Evolutionary conservation across 2,113 vertebrate species (phyloP), one percentile per base, ranked within the genome.

Genomic region (Paratilapia polleni): DNA sequence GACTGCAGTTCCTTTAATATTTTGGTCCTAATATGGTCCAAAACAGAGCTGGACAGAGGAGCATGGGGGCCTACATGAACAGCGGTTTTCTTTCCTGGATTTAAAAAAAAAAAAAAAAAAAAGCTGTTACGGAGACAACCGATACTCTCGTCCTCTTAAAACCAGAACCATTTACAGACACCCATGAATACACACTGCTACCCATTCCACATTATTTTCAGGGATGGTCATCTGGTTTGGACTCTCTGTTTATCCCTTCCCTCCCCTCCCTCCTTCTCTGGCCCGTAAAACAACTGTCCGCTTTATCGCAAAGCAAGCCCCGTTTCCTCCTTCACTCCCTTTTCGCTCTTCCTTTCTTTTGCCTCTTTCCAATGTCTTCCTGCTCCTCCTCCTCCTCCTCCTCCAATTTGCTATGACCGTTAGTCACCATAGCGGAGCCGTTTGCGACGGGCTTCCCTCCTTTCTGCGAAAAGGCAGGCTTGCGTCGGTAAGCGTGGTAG

Each of bases 401-500:
- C 89, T 96, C 96, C 87, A 85, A 83, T 83, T 96, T 97, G 94
- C 86, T 96, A 59, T 97, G 94, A 36, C 96, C 95, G 7, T 96
- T 96, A 63, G 93, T 90, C 26, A 91, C 96, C 74, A 90, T 66
- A 8, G 96, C 94, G 87, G 94, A 90, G 78, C 98, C 98, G 62
- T 98, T 99, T 20, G 88, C 64, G 24, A 95, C 88, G 3, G 93
- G 78, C 92, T 97, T 98, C 82, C 94, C 92, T 8, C 95, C 94
- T 94, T 96, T 97, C 28, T 93, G 34, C 1, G 83, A 89, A 85
- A 94, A 83, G 57, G 86, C 84, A 2, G 98, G 98, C 81, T 95
- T 94, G 74, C 92, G 81, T 15, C 97, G 97, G 92, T 99, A 99
- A 52, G 98, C 98, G 94, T 97, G 98, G 93, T 97, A 97, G 93